Base-by-base conservation (phyloP, 1,140 invertebrate genomes). In the Bradysia coprophila region DNA sequence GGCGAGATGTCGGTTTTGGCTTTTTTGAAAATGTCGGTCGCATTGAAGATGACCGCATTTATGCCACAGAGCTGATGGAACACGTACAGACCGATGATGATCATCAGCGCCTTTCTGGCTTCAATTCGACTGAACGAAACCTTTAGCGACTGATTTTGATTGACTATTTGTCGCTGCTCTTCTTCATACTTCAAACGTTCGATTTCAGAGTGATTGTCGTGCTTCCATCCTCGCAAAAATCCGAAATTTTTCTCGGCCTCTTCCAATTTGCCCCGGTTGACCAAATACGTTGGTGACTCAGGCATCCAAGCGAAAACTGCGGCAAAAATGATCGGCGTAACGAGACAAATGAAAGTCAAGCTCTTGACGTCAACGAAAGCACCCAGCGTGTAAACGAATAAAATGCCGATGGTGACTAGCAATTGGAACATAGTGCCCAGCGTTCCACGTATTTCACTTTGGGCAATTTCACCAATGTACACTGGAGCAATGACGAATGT, bases 1-100 rank as follows among this genome's bases (percentile, higher is more conserved):
- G 72, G 44, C 9, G 68, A 48, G 6, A 86, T 65, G 2, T 57
- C 45, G n/a, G 65, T 71, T 37, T 73, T 67, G 6, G 78, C 68
- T n/a, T 64, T 38, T 66, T 32, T 49, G 92, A 89, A 43, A n/a
- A n/a, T n/a, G 92, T 89, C 0, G 61, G 51, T 0, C 69, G 78
- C 68, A 49, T 88, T 88, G 55, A 89, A 89, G 43, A 87, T 77
- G 19, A 91, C 79, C 1, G 79, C 81, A 49, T 90, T 90, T 16
- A 91, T 82, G 31, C 87, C 84, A 41, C 76, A 78, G 21, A 90
- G 61, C 55, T 91, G 87, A 53, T 91, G 87, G 56, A 90, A 80
- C 39, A 84, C 62, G 81, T 91, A 86, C 1, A 91, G 63, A 13
- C 75, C 73, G 45, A 83, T 70, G 34, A 72, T 75, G 23, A 92